Conservation (phyloP, 2,113 vertebrate species). For the Ophiodon elongatus region DNA sequence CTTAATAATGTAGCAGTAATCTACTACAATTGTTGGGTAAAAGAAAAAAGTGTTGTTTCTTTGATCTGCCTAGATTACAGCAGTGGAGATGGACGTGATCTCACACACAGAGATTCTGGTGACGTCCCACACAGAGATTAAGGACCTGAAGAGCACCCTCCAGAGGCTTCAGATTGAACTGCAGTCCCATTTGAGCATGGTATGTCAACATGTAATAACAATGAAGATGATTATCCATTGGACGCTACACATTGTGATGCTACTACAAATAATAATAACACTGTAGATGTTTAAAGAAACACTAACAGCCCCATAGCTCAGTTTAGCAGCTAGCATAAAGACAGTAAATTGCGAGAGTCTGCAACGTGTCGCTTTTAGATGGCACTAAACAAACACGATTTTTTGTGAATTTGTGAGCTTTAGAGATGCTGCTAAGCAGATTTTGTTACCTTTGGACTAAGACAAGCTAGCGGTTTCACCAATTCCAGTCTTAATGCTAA, state of each 20-base stretch:
- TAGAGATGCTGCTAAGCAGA: neutral
- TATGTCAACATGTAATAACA: slow-evolving; percentile 56
- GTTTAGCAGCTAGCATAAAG: neutral
- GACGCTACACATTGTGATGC: neutral
- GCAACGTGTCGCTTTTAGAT: neutral
- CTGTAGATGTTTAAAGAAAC: neutral
- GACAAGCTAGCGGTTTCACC: neutral
- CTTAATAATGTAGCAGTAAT: neutral
- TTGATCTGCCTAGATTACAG: slow-evolving; percentile 77
- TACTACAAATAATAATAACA: neutral
- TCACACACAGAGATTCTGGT: slow-evolving; percentile 81
- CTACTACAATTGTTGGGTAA: neutral
- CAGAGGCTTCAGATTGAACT: slow-evolving; percentile 89
- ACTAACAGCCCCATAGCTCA: neutral
- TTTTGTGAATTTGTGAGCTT: neutral
- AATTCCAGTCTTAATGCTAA: neutral
- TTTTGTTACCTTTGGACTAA: neutral
- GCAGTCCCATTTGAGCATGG: slow-evolving; percentile 88
- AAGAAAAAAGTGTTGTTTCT: neutral
- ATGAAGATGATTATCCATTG: neutral
- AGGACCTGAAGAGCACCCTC: slow-evolving; percentile 82
- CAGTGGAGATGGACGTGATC: slow-evolving; percentile 84
- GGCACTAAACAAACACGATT: neutral
- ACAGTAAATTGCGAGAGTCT: neutral
- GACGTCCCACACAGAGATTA: slow-evolving; percentile 81